Conservation (phyloP, 92 coral and sea anemone genomes). For the Siderastrea radians region DNA sequence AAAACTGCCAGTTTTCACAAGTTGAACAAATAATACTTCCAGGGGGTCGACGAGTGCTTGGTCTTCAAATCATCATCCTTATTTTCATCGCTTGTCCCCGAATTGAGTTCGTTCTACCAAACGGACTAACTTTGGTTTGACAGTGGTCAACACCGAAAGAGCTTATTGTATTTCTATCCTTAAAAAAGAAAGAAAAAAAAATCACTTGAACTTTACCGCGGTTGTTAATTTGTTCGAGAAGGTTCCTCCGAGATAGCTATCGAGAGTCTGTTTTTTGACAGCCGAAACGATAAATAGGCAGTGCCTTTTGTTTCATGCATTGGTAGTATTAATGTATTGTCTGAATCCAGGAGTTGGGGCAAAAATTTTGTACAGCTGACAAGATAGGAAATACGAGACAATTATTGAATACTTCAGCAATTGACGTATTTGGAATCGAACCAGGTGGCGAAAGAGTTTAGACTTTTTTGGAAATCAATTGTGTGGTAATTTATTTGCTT, state of each 20-base stretch:
- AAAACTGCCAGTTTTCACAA: slow-evolving; percentile 49
- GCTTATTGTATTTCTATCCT: background rate
- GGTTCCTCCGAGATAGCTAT: background rate
- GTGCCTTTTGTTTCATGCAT: slow-evolving; percentile 2
- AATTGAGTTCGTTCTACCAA: background rate
- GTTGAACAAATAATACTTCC: slow-evolving; percentile 50
- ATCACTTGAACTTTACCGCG: background rate
- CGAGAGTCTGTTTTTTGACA: slow-evolving; percentile 27
- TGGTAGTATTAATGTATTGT: background rate
- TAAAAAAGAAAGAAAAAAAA: too few relatives aligned
- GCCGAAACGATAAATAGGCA: slow-evolving; percentile 26
- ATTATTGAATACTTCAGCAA: slow-evolving; percentile 20
- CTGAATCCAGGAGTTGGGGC: background rate
- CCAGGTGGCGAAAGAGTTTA: slow-evolving; percentile 4
- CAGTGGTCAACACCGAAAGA: background rate
- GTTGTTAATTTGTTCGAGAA: slow-evolving; percentile 1
- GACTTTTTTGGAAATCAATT: background rate
- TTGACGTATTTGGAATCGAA: slow-evolving; percentile 7
- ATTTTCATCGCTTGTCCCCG: slow-evolving; percentile 17
- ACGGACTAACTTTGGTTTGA: background rate
- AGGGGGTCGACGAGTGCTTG: slow-evolving; percentile 44
- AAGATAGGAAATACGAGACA: slow-evolving; percentile 22
- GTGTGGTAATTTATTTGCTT: background rate
- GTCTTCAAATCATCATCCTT: slow-evolving; percentile 35
- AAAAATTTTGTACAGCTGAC: slow-evolving; percentile 4